Conservation (phyloP, 2,888 invertebrate species). For the Petrophora chlorosata region DNA sequence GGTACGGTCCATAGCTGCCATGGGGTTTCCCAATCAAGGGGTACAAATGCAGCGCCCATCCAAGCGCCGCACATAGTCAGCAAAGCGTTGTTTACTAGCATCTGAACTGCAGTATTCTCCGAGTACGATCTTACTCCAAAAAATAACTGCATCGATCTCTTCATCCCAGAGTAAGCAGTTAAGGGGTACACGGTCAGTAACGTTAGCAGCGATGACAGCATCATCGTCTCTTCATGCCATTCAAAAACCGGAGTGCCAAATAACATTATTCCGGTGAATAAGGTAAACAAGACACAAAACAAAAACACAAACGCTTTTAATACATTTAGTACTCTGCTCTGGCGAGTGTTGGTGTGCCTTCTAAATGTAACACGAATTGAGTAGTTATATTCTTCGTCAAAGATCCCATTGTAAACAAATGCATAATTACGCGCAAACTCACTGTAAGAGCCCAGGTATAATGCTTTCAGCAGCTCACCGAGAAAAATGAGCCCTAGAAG, state of each 20-base stretch:
- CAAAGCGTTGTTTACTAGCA: slow-evolving; percentile 83
- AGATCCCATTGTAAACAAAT: too few relatives aligned
- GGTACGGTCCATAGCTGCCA: slow-evolving; percentile 94
- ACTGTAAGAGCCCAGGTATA: too few relatives aligned
- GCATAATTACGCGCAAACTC: too few relatives aligned
- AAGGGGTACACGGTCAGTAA: slow-evolving; percentile 86
- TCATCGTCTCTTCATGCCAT: slow-evolving; percentile 86
- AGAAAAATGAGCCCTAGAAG: slow-evolving; percentile 68
- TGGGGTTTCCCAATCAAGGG: slow-evolving; percentile 95
- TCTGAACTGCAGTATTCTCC: slow-evolving; percentile 79
- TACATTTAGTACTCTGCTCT: slow-evolving; percentile 73
- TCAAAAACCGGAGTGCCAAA: slow-evolving; percentile 87
- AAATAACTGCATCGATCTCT: slow-evolving; percentile 79
- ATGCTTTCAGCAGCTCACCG: slow-evolving; percentile 82
- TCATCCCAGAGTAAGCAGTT: slow-evolving; percentile 85
- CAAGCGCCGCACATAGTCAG: slow-evolving; percentile 90
- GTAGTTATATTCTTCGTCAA: too few relatives aligned
- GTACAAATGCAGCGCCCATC: slow-evolving; percentile 93
- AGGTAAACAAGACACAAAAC: slow-evolving; percentile 73
- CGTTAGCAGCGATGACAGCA: slow-evolving; percentile 85
- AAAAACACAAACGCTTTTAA: slow-evolving; percentile 77
- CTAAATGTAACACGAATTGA: slow-evolving; percentile 78
- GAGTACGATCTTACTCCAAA: slow-evolving; percentile 78
- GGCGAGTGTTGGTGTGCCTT: slow-evolving; percentile 67
- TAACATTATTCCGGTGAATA: slow-evolving; percentile 85